These are phyloP conservation scores for Dorcus parallelipipedus DNA, from an alignment of 2,888 invertebrate genomes.

Conservation along the genomic window DNA sequence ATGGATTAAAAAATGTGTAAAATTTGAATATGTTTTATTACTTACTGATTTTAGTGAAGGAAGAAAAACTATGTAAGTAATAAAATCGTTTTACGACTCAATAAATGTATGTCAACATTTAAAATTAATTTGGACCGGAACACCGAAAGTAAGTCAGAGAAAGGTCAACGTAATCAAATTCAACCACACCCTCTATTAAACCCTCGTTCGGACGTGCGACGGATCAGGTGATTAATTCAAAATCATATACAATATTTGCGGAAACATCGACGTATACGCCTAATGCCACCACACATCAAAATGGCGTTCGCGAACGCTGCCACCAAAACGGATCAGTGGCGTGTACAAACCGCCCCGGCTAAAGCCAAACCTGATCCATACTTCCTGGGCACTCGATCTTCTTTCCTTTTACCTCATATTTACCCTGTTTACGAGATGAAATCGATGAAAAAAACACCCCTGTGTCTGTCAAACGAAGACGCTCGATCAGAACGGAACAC, in stretches of 20 bases:
- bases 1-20: too few relatives aligned
- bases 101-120: too few relatives aligned
- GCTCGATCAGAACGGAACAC: not conserved
- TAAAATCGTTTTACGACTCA: too few relatives aligned
- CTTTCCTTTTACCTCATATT: slow-evolving; percentile 1
- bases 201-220: too few relatives aligned
- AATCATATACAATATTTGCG: slow-evolving; percentile 11
- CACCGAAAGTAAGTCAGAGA: too few relatives aligned
- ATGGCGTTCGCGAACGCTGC: slow-evolving; percentile 33
- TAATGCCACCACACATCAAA: slow-evolving; percentile 38
- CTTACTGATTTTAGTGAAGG: too few relatives aligned
- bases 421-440: slow-evolving; percentile 6
- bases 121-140: too few relatives aligned
- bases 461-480: slow-evolving; percentile 13
- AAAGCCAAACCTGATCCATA: not conserved
- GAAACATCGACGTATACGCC: slow-evolving; percentile 38
- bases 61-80: too few relatives aligned
- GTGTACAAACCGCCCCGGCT: slow-evolving; percentile 2
- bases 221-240: not conserved
- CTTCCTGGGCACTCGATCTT: not conserved
- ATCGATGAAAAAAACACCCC: slow-evolving; percentile 12
- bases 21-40: too few relatives aligned
- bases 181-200: too few relatives aligned
- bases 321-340: slow-evolving; percentile 5
- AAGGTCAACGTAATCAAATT: too few relatives aligned